Base-by-base conservation (phyloP, 64 coral and sea anemone genomes). In the Platygyra sinensis region DNA sequence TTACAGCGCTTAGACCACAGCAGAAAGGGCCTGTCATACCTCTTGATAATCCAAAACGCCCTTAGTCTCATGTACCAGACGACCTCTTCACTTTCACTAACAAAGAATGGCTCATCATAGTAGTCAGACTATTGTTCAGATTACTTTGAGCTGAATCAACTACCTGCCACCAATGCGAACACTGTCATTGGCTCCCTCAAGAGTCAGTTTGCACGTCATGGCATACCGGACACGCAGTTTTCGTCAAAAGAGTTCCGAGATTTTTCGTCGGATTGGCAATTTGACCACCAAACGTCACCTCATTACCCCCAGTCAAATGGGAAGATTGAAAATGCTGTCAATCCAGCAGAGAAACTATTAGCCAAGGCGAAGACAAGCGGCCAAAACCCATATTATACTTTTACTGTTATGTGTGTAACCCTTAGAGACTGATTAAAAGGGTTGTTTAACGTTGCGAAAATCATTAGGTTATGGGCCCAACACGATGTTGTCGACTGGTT, bases 141-240 rank as follows among this genome's bases (percentile, higher is more conserved):
- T n/a, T n/a, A n/a, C n/a, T n/a, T n/a, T n/a, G n/a, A n/a, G n/a
- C n/a, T n/a, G n/a, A n/a, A n/a, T n/a, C 93, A 83, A 17, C 76
- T 90, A 14, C 50, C 82, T 60, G 52, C 55, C n/a, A 72, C 76
- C 49, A 73, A 52, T 0, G 49, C 38, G 31, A 52, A 51, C 64
- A 55, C 78, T 59, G 36, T 86, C 36, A 77, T 84, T 60, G 89
- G 59, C 46, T 62, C 82, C 29, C 65, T 72, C 50, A 88, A 94
- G 87, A 82, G 55, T 20, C 50, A 73, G 22, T 89, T 94, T 63
- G 78, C 92, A 63, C 39, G 72, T n/a, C 72, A 88, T 30, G 89
- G 92, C 25, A 94, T 94, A 67, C 87, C 79, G 1, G 87, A 88
- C n/a, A 88, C 54, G 52, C 72, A 89, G 69, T 89, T 86, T 59